Conservation (phyloP, 2,888 invertebrate genomes). For the Acanthosepion pharaonis region DNA sequence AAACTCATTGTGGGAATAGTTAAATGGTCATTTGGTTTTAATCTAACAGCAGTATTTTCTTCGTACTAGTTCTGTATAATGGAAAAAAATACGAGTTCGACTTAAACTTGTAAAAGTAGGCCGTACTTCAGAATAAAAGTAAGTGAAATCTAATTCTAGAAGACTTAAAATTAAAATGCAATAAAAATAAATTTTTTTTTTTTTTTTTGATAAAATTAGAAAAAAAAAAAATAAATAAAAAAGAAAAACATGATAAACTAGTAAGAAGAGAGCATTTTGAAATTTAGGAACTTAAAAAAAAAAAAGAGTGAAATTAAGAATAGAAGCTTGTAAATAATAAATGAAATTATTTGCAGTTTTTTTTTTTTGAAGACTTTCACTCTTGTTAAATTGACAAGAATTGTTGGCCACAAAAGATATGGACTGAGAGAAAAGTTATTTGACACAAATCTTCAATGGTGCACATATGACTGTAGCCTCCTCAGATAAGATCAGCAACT, state of each 20-base stretch:
- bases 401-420: neutral
- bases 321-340: neutral
- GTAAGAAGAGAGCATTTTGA: neutral
- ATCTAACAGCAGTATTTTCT: neutral
- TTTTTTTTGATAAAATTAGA: no score
- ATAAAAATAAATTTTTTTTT: neutral
- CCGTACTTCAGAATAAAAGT: neutral
- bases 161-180: neutral
- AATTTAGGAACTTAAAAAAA: neutral
- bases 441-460: neutral
- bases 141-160: neutral
- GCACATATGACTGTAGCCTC: neutral
- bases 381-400: neutral
- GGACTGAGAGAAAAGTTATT: neutral
- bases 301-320: neutral
- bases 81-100: no score
- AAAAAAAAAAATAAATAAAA: neutral
- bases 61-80: neutral
- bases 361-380: no score
- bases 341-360: neutral
- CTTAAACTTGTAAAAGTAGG: no score
- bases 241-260: neutral
- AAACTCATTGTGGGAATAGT: neutral
- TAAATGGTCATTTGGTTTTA: neutral
- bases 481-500: conserved; percentile 57